A percentile compares a stretch with the other conserved stretches of the same genome.
These are phyloP conservation scores for Anoura caudifer DNA, from an alignment of 2,113 vertebrate species.

Conservation along the genomic window DNA sequence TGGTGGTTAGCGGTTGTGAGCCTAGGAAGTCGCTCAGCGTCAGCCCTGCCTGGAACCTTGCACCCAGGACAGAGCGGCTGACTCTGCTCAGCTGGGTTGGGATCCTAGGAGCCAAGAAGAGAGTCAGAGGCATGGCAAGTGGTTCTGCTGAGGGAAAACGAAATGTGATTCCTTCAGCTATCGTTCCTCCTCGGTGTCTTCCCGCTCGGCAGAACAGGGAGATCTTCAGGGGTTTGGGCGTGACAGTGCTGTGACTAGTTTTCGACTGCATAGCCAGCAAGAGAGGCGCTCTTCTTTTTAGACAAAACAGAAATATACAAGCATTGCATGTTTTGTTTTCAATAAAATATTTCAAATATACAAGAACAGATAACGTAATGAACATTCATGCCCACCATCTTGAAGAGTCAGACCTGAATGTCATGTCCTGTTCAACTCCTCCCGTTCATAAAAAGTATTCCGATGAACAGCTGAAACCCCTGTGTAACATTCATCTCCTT, in stretches of 20 bases:
- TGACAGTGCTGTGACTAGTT: neutral
- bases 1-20: neutral
- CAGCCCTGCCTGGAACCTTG: neutral
- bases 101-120: neutral
- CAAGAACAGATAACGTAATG: neutral
- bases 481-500: neutral
- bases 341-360: conserved; percentile 12
- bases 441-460: neutral
- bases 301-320: neutral
- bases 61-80: neutral
- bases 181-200: neutral
- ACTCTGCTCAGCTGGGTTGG: neutral
- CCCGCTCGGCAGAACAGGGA: neutral
- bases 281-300: neutral
- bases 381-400: neutral
- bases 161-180: neutral
- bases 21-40: neutral
- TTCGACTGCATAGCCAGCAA: neutral
- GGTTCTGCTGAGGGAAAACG: neutral
- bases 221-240: neutral
- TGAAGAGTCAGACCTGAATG: neutral
- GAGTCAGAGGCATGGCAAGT: neutral
- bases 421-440: neutral
- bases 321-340: neutral
- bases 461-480: neutral